These are phyloP conservation scores for Kryptolebias marmoratus DNA, from an alignment of 2,113 vertebrate genomes.

Conservation along the genomic window DNA sequence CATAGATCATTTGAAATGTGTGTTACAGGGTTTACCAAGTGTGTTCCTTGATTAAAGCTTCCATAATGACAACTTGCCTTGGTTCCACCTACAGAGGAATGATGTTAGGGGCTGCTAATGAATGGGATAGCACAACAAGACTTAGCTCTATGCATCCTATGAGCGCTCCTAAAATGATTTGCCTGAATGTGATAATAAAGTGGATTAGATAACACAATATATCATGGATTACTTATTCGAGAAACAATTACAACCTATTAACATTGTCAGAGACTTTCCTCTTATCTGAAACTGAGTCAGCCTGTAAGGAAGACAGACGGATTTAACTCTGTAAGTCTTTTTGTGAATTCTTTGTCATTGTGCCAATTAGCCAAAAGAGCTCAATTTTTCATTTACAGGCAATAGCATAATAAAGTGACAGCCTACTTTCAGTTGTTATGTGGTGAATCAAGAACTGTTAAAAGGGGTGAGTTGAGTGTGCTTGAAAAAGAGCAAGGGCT, in stretches of 20 bases:
- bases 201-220: conserved; percentile 30
- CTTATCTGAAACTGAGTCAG: conserved; percentile 26
- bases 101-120: background rate
- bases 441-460: conserved; percentile 7
- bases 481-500: background rate
- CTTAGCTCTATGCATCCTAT: conserved; percentile 20
- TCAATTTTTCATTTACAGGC: conserved; percentile 10
- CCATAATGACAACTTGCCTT: conserved; percentile 27
- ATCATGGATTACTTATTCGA: conserved; percentile 1
- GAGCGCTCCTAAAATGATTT: conserved; percentile 26
- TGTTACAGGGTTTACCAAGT: conserved; percentile 20
- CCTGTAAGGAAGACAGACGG: conserved; percentile 10
- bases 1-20: conserved; percentile 2
- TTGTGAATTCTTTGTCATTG: background rate
- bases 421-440: conserved; percentile 8
- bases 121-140: conserved; percentile 29
- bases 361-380: conserved; percentile 20
- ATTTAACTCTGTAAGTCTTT: background rate
- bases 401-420: conserved; percentile 19
- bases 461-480: conserved; percentile 11
- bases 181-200: conserved; percentile 14
- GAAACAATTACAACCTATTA: conserved; percentile 32
- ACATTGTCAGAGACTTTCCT: conserved; percentile 6
- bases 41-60: conserved; percentile 39
- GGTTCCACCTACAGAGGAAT: conserved; percentile 10